Conservation (phyloP, 2,888 invertebrate species). For the Melangyna quadrimaculata region DNA sequence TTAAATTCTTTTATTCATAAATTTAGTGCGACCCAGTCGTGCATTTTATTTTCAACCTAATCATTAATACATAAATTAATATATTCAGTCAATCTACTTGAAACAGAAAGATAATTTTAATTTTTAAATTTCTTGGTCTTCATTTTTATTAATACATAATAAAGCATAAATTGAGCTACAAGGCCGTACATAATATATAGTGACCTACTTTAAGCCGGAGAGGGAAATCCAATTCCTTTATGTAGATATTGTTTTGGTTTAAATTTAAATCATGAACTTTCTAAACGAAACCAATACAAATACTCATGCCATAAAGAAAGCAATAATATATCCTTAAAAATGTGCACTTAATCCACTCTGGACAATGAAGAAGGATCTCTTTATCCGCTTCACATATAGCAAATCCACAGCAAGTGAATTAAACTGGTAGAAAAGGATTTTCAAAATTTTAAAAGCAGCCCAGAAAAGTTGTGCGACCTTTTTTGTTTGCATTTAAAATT, state of each 20-base stretch:
- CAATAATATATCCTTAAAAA: not conserved
- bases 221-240: not conserved
- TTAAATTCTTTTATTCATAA: no score
- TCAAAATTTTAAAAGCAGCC: conserved; percentile 12
- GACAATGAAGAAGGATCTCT: not conserved
- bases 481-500: conserved; percentile 37
- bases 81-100: no score
- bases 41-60: no score
- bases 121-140: no score
- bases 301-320: not conserved
- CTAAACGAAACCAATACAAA: not conserved
- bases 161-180: no score
- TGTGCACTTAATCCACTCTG: not conserved
- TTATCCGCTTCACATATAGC: conserved; percentile 6
- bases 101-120: no score
- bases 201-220: no score
- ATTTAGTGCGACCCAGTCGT: no score
- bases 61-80: no score
- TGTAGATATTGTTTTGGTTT: not conserved
- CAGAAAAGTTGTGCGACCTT: not conserved
- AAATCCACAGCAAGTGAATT: conserved; percentile 25
- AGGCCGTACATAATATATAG: no score
- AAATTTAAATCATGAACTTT: not conserved
- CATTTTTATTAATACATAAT: no score
- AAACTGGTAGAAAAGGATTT: conserved; percentile 12